Conservation (phyloP, 2,888 invertebrate species). For the Halictus quadricinctus region DNA sequence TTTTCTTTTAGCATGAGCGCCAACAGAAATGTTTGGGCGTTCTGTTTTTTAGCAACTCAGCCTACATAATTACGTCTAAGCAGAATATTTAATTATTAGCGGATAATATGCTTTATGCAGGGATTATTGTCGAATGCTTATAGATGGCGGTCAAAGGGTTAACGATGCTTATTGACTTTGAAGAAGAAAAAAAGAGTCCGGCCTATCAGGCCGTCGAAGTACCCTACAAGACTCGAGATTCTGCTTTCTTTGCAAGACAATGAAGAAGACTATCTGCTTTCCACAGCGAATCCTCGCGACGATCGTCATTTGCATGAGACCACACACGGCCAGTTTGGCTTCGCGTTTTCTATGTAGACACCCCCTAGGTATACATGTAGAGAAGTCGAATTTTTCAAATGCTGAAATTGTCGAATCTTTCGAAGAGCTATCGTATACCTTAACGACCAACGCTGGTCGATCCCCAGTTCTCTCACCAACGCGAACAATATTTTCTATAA, state of each 20-base stretch:
- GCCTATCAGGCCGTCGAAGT: not conserved
- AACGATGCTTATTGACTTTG: not conserved
- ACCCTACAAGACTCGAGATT: not conserved
- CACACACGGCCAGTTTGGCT: conserved; percentile 38
- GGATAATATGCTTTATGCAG: not conserved
- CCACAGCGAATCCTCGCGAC: conserved; percentile 20
- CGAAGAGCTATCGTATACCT: not conserved
- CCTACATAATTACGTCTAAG: not conserved
- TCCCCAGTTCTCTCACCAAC: conserved; percentile 19
- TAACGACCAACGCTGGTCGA: not conserved
- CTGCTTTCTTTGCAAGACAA: conserved; percentile 25
- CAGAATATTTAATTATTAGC: not conserved
- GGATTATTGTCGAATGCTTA: not conserved
- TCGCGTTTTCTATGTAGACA: conserved; percentile 50
- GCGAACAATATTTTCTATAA: conserved; percentile 41
- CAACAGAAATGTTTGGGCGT: not conserved
- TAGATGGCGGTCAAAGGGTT: not conserved
- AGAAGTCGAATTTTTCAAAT: conserved; percentile 3
- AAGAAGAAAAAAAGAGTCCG: not conserved
- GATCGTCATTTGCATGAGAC: conserved; percentile 27
- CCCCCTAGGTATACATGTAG: conserved; percentile 19
- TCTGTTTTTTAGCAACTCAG: not conserved
- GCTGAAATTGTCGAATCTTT: conserved; percentile 11
- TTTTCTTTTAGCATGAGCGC: not conserved
- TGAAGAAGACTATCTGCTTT: conserved; percentile 19